Base-by-base conservation (phyloP, 2,113 vertebrate species). In the Tenrec ecaudatus region DNA sequence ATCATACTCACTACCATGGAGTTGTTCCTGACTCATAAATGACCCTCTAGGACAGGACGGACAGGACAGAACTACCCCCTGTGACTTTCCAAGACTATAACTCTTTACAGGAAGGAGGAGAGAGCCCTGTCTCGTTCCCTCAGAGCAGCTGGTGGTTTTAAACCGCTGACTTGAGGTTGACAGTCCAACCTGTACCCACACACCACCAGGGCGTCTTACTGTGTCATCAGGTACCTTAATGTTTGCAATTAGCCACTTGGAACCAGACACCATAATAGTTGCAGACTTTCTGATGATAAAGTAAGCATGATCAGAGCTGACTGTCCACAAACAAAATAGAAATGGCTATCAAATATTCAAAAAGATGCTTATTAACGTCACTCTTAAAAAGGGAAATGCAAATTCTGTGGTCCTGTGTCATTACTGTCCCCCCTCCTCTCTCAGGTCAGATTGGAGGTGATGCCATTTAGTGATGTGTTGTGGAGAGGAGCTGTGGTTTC, bases 281-380 rank as follows among this genome's bases (percentile, higher is more conserved):
- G 36, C 77, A 86, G 12, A 33, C 64, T 19, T 82, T 27, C 33
- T 75, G 85, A 80, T 69, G 60, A 76, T 43, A 85, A 69, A 92
- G 79, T 80, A 53, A 82, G 66, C 86, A 84, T 36, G 66, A 58
- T 19, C 40, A 64, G 17, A 91, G 82, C 58, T 53, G 57, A 83
- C 29, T 68, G 12, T 66, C 86, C 3, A 82, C 66, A 66, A 58
- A 82, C 71, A 80, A 91, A 95, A 84, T 76, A 66, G 40, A 94
- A 88, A 82, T 69, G 25, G 19, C 22, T 85, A 53, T 90, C 66
- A 93, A 88, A 75, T 76, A 58, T 78, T 77, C 60, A n/a, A 84
- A 95, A 91, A 60, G 43, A 71, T 90, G 43, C 79, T 4, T 94
- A 71, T 71, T 71, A 36, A 53, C 47, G 76, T 88, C 69, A 80